Evolutionary conservation across 2,797 vertebrate species (phyloP).

Genomic region (Netta rufina): DNA sequence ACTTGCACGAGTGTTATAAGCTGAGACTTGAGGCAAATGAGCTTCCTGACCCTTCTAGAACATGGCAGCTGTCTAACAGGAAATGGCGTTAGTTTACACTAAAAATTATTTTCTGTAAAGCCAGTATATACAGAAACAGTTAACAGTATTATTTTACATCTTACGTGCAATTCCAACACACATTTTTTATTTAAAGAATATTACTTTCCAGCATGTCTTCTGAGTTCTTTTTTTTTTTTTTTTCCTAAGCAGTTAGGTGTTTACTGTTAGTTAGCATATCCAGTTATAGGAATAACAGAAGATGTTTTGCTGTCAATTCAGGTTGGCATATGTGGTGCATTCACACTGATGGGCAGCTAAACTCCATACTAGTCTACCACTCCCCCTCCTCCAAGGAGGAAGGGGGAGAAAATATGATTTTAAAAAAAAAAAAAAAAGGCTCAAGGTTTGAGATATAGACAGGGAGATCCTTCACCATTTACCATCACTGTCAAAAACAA

Average conservation of each 20-base stretch:
- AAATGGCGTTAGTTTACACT: conserved; percentile 15
- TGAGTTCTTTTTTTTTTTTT: too few relatives aligned
- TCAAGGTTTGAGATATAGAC: too few relatives aligned
- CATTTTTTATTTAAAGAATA: background rate
- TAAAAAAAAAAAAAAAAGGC: too few relatives aligned
- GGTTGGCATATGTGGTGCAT: background rate
- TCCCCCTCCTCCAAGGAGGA: too few relatives aligned
- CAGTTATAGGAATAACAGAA: background rate
- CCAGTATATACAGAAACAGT: background rate
- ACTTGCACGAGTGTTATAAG: conserved; percentile 7
- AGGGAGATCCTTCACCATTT: too few relatives aligned
- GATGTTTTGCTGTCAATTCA: background rate
- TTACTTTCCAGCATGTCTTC: background rate
- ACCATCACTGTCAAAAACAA: too few relatives aligned
- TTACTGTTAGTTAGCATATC: background rate
- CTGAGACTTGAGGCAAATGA: conserved; percentile 55
- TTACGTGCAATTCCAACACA: background rate
- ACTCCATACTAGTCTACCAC: too few relatives aligned
- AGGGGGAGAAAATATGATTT: too few relatives aligned
- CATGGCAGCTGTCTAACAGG: conserved; percentile 3
- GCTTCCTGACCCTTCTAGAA: conserved; percentile 63
- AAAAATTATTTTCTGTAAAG: background rate
- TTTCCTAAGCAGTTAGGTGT: background rate
- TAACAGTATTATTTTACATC: background rate
- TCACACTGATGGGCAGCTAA: background rate